Conservation (phyloP, 2,888 invertebrate genomes). For the Zonitis immaculata region DNA sequence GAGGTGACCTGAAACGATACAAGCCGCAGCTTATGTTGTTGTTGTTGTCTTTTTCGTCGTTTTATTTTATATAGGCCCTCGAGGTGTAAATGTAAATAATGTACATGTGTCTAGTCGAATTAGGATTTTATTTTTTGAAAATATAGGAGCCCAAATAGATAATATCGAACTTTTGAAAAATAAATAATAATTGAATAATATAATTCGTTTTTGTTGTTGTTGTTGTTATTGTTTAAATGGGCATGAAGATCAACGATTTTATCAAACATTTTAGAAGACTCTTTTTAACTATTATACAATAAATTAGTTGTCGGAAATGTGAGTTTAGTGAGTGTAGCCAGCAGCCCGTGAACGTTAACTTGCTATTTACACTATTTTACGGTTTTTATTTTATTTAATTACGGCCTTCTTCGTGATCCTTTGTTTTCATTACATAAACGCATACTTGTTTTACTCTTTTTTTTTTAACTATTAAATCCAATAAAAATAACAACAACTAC, state of each 20-base stretch:
- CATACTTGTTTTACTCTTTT: background rate
- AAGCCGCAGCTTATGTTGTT: background rate
- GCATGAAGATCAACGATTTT: background rate
- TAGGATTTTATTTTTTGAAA: slow-evolving; percentile 8
- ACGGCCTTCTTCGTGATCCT: slow-evolving; percentile 34
- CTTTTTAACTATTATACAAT: slow-evolving; percentile 20
- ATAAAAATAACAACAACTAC: slow-evolving; percentile 4
- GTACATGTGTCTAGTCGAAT: slow-evolving; percentile 15
- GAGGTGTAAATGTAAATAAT: slow-evolving; percentile 18
- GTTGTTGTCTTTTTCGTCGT: no score
- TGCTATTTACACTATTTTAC: slow-evolving; percentile 45
- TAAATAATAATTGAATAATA: background rate
- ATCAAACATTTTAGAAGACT: background rate
- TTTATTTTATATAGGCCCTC: slow-evolving; percentile 1
- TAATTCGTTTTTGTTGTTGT: background rate
- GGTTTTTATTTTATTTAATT: slow-evolving; percentile 42
- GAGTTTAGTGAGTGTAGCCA: slow-evolving; percentile 39
- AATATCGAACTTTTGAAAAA: no score
- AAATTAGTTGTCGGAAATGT: slow-evolving; percentile 41
- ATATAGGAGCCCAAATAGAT: no score
- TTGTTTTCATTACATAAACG: slow-evolving; percentile 22
- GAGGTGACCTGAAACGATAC: slow-evolving; percentile 14
- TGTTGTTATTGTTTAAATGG: background rate
- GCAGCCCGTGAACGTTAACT: slow-evolving; percentile 43
- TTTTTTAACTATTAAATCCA: slow-evolving; percentile 11